Percentiles rank a stretch among this genome's conserved stretches.
Conservation (phyloP, 2,888 invertebrate species). For the Empis livida region DNA sequence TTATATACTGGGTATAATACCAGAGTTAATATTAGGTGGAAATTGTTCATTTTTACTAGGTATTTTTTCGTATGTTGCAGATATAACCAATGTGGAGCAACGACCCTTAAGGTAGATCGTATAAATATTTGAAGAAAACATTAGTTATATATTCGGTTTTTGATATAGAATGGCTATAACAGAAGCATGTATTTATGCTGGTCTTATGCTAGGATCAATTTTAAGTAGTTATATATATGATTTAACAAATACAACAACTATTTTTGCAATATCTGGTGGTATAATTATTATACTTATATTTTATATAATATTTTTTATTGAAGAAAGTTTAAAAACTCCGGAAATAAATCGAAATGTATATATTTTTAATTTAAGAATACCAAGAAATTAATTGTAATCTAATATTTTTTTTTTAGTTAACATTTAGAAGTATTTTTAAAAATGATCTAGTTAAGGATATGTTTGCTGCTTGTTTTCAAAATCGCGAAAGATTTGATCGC, state of each 20-base stretch:
- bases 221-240: conserved; percentile 46
- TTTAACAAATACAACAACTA: conserved; percentile 22
- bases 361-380: too few species aligned
- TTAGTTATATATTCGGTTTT: conserved; percentile 3
- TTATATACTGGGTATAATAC: conserved; percentile 42
- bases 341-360: conserved; percentile 2
- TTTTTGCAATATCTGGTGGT: conserved; percentile 24
- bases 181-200: conserved; percentile 45
- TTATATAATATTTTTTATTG: conserved; percentile 26
- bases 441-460: conserved; percentile 29
- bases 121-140: neutral
- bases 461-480: conserved; percentile 26
- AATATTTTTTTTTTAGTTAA: conserved; percentile 17
- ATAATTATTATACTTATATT: conserved; percentile 22
- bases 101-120: conserved; percentile 41
- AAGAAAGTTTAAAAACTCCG: conserved; percentile 26
- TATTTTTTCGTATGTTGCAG: conserved; percentile 52
- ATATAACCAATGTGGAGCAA: conserved; percentile 44
- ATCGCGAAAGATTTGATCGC: conserved; percentile 29
- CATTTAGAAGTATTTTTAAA: conserved; percentile 31
- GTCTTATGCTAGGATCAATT: conserved; percentile 47
- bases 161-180: conserved; percentile 47
- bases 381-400: too few species aligned
- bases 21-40: conserved; percentile 48
- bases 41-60: conserved; percentile 47